phyloP scores from a whole-genome alignment of 2,888 invertebrate genomes.

The Diarsia brunnea region DNA sequence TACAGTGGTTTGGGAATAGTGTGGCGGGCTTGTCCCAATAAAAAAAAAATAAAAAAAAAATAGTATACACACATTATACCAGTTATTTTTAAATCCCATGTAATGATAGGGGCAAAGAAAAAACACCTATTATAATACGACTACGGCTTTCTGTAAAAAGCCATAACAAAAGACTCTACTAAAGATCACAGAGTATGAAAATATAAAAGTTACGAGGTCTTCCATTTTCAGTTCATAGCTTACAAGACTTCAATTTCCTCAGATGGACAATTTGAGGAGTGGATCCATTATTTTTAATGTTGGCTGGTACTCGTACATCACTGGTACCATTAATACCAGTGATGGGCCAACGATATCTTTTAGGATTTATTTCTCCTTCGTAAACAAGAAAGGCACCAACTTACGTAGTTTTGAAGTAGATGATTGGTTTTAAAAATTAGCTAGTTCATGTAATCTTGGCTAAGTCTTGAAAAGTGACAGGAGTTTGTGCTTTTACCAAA shows the following conservation, averaged over 20 bases:
- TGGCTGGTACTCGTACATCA: background rate
- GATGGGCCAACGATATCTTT: too few relatives aligned
- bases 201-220: background rate
- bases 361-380: too few relatives aligned
- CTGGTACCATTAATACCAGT: background rate
- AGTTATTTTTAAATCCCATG: too few relatives aligned
- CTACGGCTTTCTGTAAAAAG: background rate
- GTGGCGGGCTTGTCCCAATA: too few relatives aligned
- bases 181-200: background rate
- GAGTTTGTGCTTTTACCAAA: background rate
- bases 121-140: background rate
- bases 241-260: background rate
- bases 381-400: background rate
- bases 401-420: background rate
- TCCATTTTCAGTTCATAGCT: background rate
- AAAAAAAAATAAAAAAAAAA: too few relatives aligned
- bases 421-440: background rate
- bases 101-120: background rate
- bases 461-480: background rate
- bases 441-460: background rate
- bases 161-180: background rate
- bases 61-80: too few relatives aligned
- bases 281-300: conserved; percentile 30
- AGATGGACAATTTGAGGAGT: conserved; percentile 24
- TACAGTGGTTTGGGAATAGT: too few relatives aligned